Base-by-base conservation (phyloP, 1,140 invertebrate species). In the Lutraria rhynchaena region DNA sequence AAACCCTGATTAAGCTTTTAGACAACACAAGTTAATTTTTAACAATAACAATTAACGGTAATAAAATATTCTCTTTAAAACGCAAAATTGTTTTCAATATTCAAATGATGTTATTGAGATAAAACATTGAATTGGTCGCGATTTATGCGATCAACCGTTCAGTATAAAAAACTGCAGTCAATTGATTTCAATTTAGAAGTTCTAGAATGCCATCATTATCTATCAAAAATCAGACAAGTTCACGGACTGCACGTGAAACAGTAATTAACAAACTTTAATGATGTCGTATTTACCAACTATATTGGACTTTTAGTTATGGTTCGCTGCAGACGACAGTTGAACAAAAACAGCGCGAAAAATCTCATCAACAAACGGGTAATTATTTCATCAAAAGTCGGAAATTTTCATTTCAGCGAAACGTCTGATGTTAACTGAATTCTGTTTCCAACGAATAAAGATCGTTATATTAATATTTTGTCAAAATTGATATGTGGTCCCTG, bases 391-490 rank as follows among this genome's bases (percentile, higher is more conserved):
- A 71, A 71, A 71, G 35, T 71, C 35, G 44, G 41, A 67, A 67
- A 67, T 7, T 67, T 49, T 41, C 41, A 67, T 67, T 67, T 46
- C 63, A 46, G 9, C 41, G 19, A 31, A 27, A 46, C 49, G 63
- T 67, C 63, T 67, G 41, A 49, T 46, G 27, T 29, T 37, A 51
- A 19, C 9, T 41, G 35, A 27, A 55, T 15, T 75, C 49, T 60
- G 2, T 15, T 60, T 75, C 19, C 71, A 29, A 1, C 55, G 27
- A 44, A 29, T 35, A 35, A 41, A 17, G 71, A 33, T 60, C 33
- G 41, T 60, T 46, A 60, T 75, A 61, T 61, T 60, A 75, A 60
- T 71, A 71, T 75, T 75, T 75, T 53, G 41, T 61, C 37, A 58
- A 60, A 60, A 61, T 61, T 75, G 55, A 58, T 75, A 61, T 61